Percentiles rank a stretch among this genome's conserved stretches.
These are phyloP conservation scores for Polydrusus cervinus DNA, from an alignment of 2,888 invertebrate species.

Conservation along the genomic window DNA sequence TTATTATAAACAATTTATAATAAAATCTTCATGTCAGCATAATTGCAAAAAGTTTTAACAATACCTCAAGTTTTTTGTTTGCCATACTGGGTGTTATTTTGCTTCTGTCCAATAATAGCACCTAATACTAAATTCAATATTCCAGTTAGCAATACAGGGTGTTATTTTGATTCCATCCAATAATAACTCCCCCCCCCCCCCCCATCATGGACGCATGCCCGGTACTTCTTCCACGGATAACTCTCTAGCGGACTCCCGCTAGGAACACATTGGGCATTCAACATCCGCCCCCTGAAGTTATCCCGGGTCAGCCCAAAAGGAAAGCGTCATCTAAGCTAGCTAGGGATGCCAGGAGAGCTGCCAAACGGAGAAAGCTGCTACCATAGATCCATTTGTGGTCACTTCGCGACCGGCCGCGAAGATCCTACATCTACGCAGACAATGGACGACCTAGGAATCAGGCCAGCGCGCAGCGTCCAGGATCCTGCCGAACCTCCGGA, in stretches of 20 bases:
- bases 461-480: neutral
- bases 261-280: neutral
- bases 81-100: too few species aligned
- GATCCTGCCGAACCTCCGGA: neutral
- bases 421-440: neutral
- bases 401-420: neutral
- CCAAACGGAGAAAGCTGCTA: neutral
- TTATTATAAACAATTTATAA: neutral
- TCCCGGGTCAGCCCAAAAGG: neutral
- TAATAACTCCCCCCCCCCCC: neutral
- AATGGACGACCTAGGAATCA: neutral
- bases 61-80: too few species aligned
- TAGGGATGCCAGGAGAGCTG: neutral
- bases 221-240: neutral
- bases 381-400: neutral
- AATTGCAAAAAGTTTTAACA: too few species aligned
- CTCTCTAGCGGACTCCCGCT: too few species aligned
- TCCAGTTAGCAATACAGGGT: neutral
- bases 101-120: too few species aligned
- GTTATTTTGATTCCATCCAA: neutral
- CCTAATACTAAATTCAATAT: neutral
- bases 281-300: neutral
- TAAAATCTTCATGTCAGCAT: too few species aligned
- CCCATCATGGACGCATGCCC: neutral
- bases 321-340: neutral